Conservation (phyloP, 2,888 invertebrate species). For the Nomada flava region DNA sequence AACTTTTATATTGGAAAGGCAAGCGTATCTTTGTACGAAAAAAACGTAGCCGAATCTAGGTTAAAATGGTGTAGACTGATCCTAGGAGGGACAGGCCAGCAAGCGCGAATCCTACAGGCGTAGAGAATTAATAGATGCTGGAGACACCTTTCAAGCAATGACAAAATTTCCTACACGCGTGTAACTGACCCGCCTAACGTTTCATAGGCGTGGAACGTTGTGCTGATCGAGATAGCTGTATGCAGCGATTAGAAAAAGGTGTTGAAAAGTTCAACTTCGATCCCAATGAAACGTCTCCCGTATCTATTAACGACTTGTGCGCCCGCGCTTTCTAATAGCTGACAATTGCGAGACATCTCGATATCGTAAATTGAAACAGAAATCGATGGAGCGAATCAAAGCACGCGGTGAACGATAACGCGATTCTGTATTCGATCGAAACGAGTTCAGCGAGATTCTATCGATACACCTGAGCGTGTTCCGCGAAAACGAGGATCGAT, state of each 20-base stretch:
- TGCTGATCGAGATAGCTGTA: slow-evolving; percentile 8
- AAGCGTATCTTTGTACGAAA: slow-evolving; percentile 59
- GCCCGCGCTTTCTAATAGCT: slow-evolving; percentile 40
- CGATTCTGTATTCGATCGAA: neutral
- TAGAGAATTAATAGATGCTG: slow-evolving; percentile 24
- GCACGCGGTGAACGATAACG: neutral
- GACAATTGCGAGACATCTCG: slow-evolving; percentile 28
- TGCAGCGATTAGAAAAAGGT: neutral
- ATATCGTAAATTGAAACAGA: slow-evolving; percentile 39
- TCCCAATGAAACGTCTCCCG: slow-evolving; percentile 16
- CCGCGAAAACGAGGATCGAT: slow-evolving; percentile 13
- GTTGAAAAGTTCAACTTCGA: slow-evolving; percentile 6
- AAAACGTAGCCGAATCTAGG: slow-evolving; percentile 4
- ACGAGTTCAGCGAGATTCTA: slow-evolving; percentile 1
- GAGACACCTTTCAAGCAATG: slow-evolving; percentile 23
- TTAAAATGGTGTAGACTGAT: neutral
- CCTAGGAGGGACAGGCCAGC: neutral
- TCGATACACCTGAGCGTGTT: slow-evolving; percentile 6
- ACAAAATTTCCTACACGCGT: slow-evolving; percentile 21
- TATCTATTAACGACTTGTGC: slow-evolving; percentile 16
- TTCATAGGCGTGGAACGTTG: neutral
- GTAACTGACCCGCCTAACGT: neutral
- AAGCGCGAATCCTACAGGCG: slow-evolving; percentile 18
- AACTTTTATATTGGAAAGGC: slow-evolving; percentile 61
- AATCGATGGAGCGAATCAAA: slow-evolving; percentile 17